Base-by-base conservation (phyloP, 2,113 vertebrate genomes). In the Leptodactylus fuscus region DNA sequence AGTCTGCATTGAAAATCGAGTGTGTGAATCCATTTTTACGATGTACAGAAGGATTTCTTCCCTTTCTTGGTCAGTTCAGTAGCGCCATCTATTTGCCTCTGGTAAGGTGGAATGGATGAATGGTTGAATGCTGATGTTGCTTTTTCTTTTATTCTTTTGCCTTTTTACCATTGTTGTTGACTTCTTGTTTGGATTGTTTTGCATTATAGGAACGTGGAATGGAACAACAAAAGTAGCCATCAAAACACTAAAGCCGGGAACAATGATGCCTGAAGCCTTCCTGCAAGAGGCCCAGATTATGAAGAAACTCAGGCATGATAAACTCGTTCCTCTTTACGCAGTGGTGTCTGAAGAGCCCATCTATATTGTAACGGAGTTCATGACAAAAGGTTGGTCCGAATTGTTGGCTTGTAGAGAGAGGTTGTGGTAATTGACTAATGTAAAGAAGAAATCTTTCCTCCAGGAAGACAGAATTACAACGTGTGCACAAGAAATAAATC, bases 241-340 rank as follows among this genome's bases (percentile, higher is more conserved):
- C 90, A 98, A 98, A 93, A 98, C 97, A 60, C 92, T 98, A 87
- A 98, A 98, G 83, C 95, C 96, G 70, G 97, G 97, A 82, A 98
- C 97, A 88, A 98, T 98, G 97, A 98, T 97, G 87, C 97, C 97
- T 10, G 97, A 98, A 91, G 97, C 97, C 76, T 98, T 98, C 93
- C 93, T 98, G 82, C 97, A 98, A 81, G 97, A 98, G 91, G 97
- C 97, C 73, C 97, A 98, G 90, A 98, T 98, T 90, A 98, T 98
- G 97, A 98, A 98, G 91, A 98, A 97, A 74, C 92, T 98, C 13
- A 88, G 97, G 29, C 97, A 98, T 0, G 97, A 98, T 92, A 98
- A 98, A 81, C 95, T 98, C 87, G 97, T 98, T 88, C 97, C 97
- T 0, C 93, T 98, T 0, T 98, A 98, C 2, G 97, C 97, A 0